A percentile compares a stretch with the other conserved stretches of the same genome.
Conservation (phyloP, 2,113 vertebrate genomes). For the Oryzias curvinotus region DNA sequence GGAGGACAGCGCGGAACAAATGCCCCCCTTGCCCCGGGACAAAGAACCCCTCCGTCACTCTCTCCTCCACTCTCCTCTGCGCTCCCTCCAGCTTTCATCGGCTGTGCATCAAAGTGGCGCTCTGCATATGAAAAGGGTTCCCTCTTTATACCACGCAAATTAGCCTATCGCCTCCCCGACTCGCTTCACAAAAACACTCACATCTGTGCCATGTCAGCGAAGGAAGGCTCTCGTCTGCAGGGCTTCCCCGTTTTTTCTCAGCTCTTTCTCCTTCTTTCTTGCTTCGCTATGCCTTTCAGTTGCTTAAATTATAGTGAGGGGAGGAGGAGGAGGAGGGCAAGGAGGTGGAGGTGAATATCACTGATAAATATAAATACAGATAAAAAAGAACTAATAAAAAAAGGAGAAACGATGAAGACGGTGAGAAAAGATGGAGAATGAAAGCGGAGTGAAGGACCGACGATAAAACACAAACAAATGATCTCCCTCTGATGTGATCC, state of each 20-base stretch:
- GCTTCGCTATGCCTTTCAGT: conserved; percentile 77
- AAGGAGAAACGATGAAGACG: conserved; percentile 46
- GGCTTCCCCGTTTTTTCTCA: conserved; percentile 60
- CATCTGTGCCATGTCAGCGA: conserved; percentile 74
- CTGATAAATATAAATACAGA: conserved; percentile 41
- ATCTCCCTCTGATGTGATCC: conserved; percentile 61
- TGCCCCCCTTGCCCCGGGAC: conserved; percentile 87
- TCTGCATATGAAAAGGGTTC: conserved; percentile 76
- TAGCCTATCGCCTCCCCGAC: conserved; percentile 72
- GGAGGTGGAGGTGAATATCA: conserved; percentile 50
- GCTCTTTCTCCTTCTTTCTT: conserved; percentile 63
- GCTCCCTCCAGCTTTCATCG: conserved; percentile 72
- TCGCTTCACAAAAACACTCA: conserved; percentile 70
- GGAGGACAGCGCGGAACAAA: conserved; percentile 81
- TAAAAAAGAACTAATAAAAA: conserved; percentile 46
- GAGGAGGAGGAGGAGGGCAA: conserved; percentile 47
- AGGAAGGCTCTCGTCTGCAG: conserved; percentile 70
- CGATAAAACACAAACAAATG: conserved; percentile 57
- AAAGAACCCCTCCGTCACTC: conserved; percentile 80
- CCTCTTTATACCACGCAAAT: conserved; percentile 75
- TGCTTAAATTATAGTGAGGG: conserved; percentile 79
- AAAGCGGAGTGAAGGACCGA: conserved; percentile 31
- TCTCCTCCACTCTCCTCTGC: conserved; percentile 61
- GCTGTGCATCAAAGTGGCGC: conserved; percentile 74
- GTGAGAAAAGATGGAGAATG: conserved; percentile 29